Evolutionary conservation across 2,113 vertebrate genomes (phyloP).

Genomic region (Athene cunicularia): DNA sequence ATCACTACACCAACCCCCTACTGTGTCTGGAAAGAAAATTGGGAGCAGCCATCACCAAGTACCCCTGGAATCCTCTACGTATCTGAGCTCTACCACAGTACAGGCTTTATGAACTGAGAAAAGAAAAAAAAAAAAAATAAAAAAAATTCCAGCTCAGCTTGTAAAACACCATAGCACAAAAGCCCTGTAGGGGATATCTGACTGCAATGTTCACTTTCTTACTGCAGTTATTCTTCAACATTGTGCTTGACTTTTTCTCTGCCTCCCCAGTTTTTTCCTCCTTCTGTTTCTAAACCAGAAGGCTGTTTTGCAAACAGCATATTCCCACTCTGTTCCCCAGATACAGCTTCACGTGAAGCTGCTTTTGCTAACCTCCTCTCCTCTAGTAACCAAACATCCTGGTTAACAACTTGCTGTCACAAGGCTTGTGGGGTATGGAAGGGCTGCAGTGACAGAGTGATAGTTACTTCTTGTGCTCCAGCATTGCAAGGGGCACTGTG

Average conservation of each 20-base stretch:
- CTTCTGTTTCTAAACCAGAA: background rate
- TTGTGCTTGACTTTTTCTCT: background rate
- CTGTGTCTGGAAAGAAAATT: background rate
- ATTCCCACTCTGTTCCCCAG: background rate
- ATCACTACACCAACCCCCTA: fast-evolving
- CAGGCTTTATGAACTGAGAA: background rate
- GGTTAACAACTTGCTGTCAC: background rate
- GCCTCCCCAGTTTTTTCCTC: background rate
- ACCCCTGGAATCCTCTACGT: background rate
- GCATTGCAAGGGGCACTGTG: background rate
- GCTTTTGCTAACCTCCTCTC: background rate
- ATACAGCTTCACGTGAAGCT: background rate
- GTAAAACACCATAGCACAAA: background rate
- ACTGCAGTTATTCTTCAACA: background rate
- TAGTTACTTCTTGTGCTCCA: background rate
- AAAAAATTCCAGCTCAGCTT: background rate
- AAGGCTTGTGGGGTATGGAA: background rate
- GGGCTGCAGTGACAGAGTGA: background rate
- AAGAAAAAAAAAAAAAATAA: background rate
- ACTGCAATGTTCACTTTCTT: background rate
- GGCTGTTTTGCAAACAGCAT: background rate
- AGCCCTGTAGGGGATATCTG: background rate
- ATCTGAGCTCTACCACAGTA: background rate
- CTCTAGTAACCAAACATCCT: background rate
- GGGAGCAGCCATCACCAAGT: background rate